Conservation (phyloP, 2,888 invertebrate species). For the Heteromurus nitidus region DNA sequence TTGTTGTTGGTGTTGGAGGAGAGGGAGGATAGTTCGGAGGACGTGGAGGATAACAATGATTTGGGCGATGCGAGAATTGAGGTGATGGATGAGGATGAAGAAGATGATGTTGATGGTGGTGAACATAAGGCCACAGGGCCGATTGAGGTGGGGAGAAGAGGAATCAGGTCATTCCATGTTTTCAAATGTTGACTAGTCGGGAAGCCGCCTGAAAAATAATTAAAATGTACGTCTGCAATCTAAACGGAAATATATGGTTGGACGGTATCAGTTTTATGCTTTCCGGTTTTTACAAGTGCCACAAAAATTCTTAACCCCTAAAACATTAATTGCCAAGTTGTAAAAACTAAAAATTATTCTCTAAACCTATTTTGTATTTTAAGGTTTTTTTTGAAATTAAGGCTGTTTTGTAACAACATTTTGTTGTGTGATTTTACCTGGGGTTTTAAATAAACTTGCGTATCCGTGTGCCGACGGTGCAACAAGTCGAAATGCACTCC, state of each 20-base stretch:
- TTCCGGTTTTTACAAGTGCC: too few species aligned
- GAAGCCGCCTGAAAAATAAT: slow-evolving; percentile 52
- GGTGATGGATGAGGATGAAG: slow-evolving; percentile 62
- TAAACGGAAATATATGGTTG: too few species aligned
- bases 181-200: slow-evolving; percentile 67
- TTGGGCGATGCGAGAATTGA: slow-evolving; percentile 63
- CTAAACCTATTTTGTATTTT: too few species aligned
- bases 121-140: slow-evolving; percentile 48
- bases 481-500: slow-evolving; percentile 73
- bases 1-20: slow-evolving; percentile 25
- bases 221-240: too few species aligned
- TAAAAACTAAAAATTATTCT: too few species aligned
- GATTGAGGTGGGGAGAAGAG: slow-evolving; percentile 63
- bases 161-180: slow-evolving; percentile 72
- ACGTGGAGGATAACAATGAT: slow-evolving; percentile 23
- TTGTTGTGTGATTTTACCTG: slow-evolving; percentile 60
- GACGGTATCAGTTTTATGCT: too few species aligned
- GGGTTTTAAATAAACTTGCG: slow-evolving; percentile 62
- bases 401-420: too few species aligned
- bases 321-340: too few species aligned
- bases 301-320: too few species aligned
- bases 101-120: slow-evolving; percentile 66
- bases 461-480: slow-evolving; percentile 68
- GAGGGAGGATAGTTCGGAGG: slow-evolving; percentile 29
- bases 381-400: too few species aligned